These are phyloP conservation scores for Pseudococcus jackbeardsleyi DNA, from an alignment of 2,888 invertebrate species.

Conservation along the genomic window DNA sequence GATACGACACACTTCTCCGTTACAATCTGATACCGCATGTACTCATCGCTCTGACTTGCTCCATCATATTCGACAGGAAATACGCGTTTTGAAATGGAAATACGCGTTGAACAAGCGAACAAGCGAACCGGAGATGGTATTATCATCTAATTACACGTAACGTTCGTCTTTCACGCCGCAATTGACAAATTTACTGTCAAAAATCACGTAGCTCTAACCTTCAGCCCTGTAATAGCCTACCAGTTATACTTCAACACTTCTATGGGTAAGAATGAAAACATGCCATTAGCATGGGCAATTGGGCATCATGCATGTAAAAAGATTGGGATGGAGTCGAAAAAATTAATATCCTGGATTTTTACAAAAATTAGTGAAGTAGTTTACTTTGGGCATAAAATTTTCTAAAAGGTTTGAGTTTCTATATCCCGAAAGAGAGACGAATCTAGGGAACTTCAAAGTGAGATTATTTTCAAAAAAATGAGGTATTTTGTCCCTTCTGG, in stretches of 20 bases:
- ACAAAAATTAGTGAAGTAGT: too few relatives aligned
- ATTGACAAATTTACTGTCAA: slow-evolving; percentile 31
- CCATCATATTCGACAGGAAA: slow-evolving; percentile 7
- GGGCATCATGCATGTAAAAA: too few relatives aligned
- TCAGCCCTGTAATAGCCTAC: not conserved
- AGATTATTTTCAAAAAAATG: too few relatives aligned
- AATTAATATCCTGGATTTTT: too few relatives aligned
- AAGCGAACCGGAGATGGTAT: not conserved
- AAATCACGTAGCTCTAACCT: not conserved
- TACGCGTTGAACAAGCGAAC: not conserved
- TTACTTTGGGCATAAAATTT: too few relatives aligned
- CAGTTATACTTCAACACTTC: not conserved
- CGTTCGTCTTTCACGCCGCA: slow-evolving; percentile 20
- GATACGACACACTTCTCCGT: not conserved
- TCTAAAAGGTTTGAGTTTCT: too few relatives aligned
- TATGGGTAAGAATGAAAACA: not conserved
- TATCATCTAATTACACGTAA: slow-evolving; percentile 25
- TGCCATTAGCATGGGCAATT: not conserved
- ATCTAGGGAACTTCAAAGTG: too few relatives aligned
- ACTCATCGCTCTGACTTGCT: not conserved
- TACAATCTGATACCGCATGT: not conserved
- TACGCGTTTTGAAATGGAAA: slow-evolving; percentile 14
- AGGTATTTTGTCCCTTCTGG: too few relatives aligned
- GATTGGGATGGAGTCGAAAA: too few relatives aligned
- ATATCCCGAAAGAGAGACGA: too few relatives aligned